Base-by-base conservation (phyloP, 2,797 vertebrate species). In the Acanthurus leucopareius region DNA sequence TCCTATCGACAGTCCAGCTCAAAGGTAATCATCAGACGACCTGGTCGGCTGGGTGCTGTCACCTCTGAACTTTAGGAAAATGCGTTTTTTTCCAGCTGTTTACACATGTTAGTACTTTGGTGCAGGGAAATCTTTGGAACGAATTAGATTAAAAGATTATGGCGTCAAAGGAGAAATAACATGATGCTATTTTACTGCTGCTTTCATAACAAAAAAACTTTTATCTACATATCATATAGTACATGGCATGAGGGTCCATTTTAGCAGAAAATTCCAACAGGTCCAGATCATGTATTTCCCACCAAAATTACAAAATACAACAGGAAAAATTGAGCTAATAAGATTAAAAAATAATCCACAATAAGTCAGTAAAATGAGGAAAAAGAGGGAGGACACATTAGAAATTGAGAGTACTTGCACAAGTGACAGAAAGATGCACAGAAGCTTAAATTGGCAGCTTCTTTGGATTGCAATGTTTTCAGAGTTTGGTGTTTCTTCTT, bases 31-130 rank as follows among this genome's bases (percentile, higher is more conserved):
- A 45, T 20, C 60, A 38, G 19, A 59, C 0, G 0, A 15, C 48
- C 32, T 5, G 25, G 15, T 7, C 11, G 7, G 6, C 11, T 35
- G 28, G 9, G 10, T 53, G 32, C 35, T 15, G 45, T 65, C 73
- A 70, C 32, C 56, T 32, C 53, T 57, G 32, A 79, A 40, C 53
- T 14, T 15, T n/a, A 3, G 2, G 28, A 71, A 67, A 57, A 77
- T 25, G 20, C 5, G 20, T 3, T 25, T 70, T 70, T 73, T 68
- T 28, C 19, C 14, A n/a, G 0, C 38, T 32, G 61, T 65, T 69
- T 57, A 51, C 51, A 19, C 20, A 19, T 28, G 15, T 65, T 32
- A 48, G 40, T 42, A 17, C 45, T 51, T 62, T 25, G 44, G 44
- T 44, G 4, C 9, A n/a, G 51, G 19, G 38, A 52, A 47, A 40